These are phyloP conservation scores for Blennius ocellaris DNA, from an alignment of 2,113 vertebrate species.

Conservation along the genomic window DNA sequence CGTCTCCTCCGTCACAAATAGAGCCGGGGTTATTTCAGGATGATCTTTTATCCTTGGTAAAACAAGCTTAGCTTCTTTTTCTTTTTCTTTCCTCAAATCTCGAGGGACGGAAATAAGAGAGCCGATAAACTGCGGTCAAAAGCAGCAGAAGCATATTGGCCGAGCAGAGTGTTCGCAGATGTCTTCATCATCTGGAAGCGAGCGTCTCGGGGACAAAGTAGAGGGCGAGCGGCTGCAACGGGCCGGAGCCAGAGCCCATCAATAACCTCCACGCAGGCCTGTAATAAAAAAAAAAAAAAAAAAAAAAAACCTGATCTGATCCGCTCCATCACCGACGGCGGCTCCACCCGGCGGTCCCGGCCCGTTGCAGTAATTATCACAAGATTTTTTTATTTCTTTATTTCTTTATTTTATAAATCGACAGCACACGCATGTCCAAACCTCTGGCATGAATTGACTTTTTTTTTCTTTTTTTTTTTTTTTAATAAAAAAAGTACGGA, in stretches of 20 bases:
- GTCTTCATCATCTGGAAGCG: slow-evolving; percentile 46
- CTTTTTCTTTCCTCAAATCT: background rate
- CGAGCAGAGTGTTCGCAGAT: slow-evolving; percentile 36
- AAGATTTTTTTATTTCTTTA: slow-evolving; percentile 19
- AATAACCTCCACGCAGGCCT: slow-evolving; percentile 52
- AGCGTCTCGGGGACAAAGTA: slow-evolving; percentile 20
- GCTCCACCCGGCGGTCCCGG: slow-evolving; percentile 53
- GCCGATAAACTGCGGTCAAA: background rate
- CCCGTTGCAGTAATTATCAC: slow-evolving; percentile 10
- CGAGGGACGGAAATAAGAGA: background rate
- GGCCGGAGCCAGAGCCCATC: slow-evolving; percentile 35
- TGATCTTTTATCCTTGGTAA: background rate
- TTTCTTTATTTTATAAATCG: slow-evolving; percentile 26
- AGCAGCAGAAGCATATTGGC: background rate
- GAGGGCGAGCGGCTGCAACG: slow-evolving; percentile 27
- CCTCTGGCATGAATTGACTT: background rate
- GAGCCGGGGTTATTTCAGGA: background rate
- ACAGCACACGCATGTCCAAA: slow-evolving; percentile 27
- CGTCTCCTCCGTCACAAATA: background rate
- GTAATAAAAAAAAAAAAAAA: no score
- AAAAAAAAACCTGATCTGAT: slow-evolving; percentile 51
- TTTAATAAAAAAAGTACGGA: no score
- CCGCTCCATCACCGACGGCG: slow-evolving; percentile 47
- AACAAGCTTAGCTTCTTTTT: slow-evolving; percentile 3
- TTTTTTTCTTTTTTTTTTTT: no score